Evolutionary conservation across 2,888 invertebrate genomes (phyloP), one percentile per base, ranked within the genome.

Genomic region (Cynaeus angustus): DNA sequence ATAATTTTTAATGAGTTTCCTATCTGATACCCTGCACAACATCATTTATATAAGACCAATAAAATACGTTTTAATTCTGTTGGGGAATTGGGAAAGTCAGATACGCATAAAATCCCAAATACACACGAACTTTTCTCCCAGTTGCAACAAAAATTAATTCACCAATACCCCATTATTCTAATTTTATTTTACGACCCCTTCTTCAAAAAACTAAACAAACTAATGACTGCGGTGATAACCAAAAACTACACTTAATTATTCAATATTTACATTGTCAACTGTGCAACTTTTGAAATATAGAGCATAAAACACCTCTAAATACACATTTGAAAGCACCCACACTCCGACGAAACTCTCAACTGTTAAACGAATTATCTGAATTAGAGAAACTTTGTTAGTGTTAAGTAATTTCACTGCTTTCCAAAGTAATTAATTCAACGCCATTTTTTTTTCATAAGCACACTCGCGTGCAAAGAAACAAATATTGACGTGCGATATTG

Each of bases 1-100:
- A 66, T 55, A 66, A 66, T 66, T 66, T 64, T 64, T 66, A 66
- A 66, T 56, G 66, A 55, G 46, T 45, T 66, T 56, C 33, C 55
- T 56, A 56, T 66, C 56, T 45, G 38, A 55, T 46, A 65, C 33
- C 16, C 30, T 12, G 9, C 59, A 46, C 46, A 66, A 56, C 55
- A 28, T 65, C 48, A 48, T 66, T 55, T 37, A 33, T 66, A 56
- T 46, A 64, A 53, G 41, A 30, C 43, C 64, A 64, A 64, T 64
- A 64, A 64, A 64, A 52, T 64, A 64, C 52, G 16, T 53, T 62
- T 62, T 62, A 62, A 62, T 62, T 62, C 62, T 50, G 33, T 62
- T 38, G 30, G 30, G 62, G 53, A 53, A 50, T 50, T 62, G 28
- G 53, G 33, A 52, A 52, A 53, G 21, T 38, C 62, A 64, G 45